Evolutionary conservation across 2,113 vertebrate genomes (phyloP).

Genomic region (Notothenia coriiceps): DNA sequence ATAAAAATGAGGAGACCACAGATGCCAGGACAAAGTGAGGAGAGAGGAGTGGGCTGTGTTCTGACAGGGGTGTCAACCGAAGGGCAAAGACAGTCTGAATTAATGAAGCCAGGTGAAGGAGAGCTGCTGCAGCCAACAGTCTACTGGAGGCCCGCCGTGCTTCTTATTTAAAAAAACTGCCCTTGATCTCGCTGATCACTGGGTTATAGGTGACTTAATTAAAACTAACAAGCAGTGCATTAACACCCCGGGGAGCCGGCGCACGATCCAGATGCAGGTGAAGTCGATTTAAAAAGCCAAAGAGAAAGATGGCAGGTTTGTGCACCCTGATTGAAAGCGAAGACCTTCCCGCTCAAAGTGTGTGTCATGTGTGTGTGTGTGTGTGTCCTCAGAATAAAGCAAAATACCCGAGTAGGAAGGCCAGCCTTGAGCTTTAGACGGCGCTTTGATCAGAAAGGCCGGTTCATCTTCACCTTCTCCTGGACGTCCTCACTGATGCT

Average conservation of each 20-base stretch:
- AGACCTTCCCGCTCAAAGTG: slow-evolving; percentile 49
- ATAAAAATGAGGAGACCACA: slow-evolving; percentile 37
- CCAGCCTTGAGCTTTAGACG: slow-evolving; percentile 68
- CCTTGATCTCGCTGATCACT: slow-evolving; percentile 71
- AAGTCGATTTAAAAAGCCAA: slow-evolving; percentile 74
- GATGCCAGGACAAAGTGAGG: slow-evolving; percentile 56
- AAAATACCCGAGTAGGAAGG: slow-evolving; percentile 54
- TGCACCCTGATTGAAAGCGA: slow-evolving; percentile 68
- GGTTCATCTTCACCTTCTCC: slow-evolving; percentile 66
- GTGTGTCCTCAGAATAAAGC: slow-evolving; percentile 52
- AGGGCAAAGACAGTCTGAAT: slow-evolving; percentile 65
- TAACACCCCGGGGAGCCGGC: slow-evolving; percentile 50
- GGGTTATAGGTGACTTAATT: slow-evolving; percentile 74
- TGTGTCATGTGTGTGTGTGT: slow-evolving; percentile 26
- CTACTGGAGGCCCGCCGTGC: slow-evolving; percentile 48
- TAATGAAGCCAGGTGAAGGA: slow-evolving; percentile 71
- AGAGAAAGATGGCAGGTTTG: slow-evolving; percentile 57
- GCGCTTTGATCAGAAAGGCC: slow-evolving; percentile 82
- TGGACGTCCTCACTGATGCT: slow-evolving; percentile 72
- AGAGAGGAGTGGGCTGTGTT: slow-evolving; percentile 56
- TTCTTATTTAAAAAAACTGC: slow-evolving; percentile 64
- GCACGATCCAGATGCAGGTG: slow-evolving; percentile 58
- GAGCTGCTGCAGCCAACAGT: slow-evolving; percentile 48
- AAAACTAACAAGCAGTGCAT: slow-evolving; percentile 70
- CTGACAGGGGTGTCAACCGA: slow-evolving; percentile 67